Base-by-base conservation (phyloP, 2,888 invertebrate species). In the Diadromus collaris region DNA sequence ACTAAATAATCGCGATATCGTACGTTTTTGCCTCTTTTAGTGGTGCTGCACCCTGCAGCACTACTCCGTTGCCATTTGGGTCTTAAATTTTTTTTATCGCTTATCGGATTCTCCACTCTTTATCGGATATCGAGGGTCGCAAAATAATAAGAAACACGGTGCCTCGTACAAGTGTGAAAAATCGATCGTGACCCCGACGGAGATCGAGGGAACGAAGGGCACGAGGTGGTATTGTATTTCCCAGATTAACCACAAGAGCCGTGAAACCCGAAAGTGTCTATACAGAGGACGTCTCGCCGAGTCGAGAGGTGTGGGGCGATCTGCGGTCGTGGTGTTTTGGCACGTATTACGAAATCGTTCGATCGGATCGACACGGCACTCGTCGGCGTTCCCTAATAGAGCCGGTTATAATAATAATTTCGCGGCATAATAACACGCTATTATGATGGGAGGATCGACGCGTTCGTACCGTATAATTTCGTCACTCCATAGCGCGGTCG, bases 401-500 rank as follows among this genome's bases (percentile, higher is more conserved):
- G 83, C 82, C 58, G 84, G 81, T 85, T 85, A 86, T 87, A 86
- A 88, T 85, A 88, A 88, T 89, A 87, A 88, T 51, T 89, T 87
- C 83, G n/a, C 76, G 81, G 77, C 83, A 83, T 89, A 89, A 89
- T 88, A 87, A 86, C 86, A 86, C 85, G 85, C 82, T 84, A 88
- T 89, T 89, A 88, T 51, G 72, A 83, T 78, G 77, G 81, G 77
- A 83, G 83, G 86, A 85, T 67, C 79, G 74, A 68, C 65, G 75
- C 76, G 60, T 63, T 76, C 80, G 82, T 72, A 86, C 85, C 86
- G 78, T 89, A 83, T 87, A 87, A 89, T 89, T 89, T 88, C 86
- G 87, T 86, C 87, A 84, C 85, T 82, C 83, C 78, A 76, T 68
- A 76, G 65, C 78, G 72, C 65, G 72, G 74, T 83, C 83, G 78